Evolutionary conservation across 53 echinoderm and acorn worm species (phyloP).

Genomic region (Antedon mediterranea): DNA sequence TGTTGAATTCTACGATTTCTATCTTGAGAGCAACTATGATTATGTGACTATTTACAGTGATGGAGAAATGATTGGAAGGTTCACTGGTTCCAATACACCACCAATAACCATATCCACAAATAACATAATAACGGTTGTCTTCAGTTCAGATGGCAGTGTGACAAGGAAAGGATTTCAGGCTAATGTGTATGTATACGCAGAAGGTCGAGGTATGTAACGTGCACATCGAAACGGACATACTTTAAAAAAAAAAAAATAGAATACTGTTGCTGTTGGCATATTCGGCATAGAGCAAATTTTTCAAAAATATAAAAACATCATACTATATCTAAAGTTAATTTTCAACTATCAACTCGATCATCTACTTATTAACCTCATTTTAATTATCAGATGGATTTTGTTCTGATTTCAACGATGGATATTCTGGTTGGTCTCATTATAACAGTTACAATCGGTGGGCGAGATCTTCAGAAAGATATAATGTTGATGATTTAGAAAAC

Average conservation of each 20-base stretch:
- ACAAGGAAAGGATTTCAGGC: neutral
- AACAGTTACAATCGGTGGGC: neutral
- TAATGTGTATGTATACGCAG: neutral
- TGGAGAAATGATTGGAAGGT: neutral
- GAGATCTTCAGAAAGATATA: neutral
- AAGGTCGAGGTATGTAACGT: too few relatives aligned
- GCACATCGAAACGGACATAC: too few relatives aligned
- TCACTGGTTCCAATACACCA: neutral
- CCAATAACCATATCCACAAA: neutral
- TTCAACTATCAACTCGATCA: too few relatives aligned
- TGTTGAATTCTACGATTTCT: neutral
- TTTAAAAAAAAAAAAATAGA: too few relatives aligned
- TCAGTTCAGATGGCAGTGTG: neutral
- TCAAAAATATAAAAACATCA: too few relatives aligned
- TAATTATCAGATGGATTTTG: neutral
- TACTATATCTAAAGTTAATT: too few relatives aligned
- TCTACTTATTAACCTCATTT: too few relatives aligned
- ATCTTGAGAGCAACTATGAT: neutral
- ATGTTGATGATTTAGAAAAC: neutral
- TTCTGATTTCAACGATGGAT: neutral
- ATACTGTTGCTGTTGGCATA: too few relatives aligned
- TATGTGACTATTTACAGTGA: neutral
- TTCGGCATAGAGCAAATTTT: too few relatives aligned
- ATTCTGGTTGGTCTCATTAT: neutral
- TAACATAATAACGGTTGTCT: neutral